Base-by-base conservation (phyloP, 2,113 vertebrate genomes). In the Misgurnus anguillicaudatus region DNA sequence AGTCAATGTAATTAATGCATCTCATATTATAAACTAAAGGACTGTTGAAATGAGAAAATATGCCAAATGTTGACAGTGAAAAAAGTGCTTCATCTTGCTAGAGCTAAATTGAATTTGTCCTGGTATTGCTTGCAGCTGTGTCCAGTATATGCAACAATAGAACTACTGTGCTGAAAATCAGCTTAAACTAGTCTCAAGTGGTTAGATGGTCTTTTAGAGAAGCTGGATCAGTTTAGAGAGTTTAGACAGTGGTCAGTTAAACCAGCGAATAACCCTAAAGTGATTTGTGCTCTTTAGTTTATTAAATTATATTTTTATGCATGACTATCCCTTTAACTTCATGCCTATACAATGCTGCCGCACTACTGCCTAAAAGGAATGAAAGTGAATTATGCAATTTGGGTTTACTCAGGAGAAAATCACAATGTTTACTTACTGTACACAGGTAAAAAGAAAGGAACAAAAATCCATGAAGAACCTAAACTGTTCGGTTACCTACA, bases 1-100 rank as follows among this genome's bases (percentile, higher is more conserved):
- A 61, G 62, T 47, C 48, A 72, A 19, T 68, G 60, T 53, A 19
- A 76, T 72, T 61, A 42, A 72, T 67, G 75, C 77, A 47, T 64
- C 31, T 62, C 36, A 41, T 17, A 36, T 62, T 31, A 31, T 31
- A 14, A 24, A 62, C 10, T 47, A 48, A 48, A 74, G 17, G 21
- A 7, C 36, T 31, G 57, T 75, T 62, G 21, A 45, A 62, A 10
- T 62, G 31, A 31, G 41, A 45, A 7, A 14, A 60, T 17, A 41
- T 61, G 42, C 31, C 41, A 74, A 74, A 47, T 19, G 5, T 53
- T n/a, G 53, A 55, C 53, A 55, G 53, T 19, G n/a, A 57, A 8
- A 57, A 55, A 55, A 57, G 7, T 19, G 53, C 53, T 17, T 19
- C n/a, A 19, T 6, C 14, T 57, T 13, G 2, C 13, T 51, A 13